phyloP scores from a whole-genome alignment of 2,113 vertebrate genomes.

The Neofelis nebulosa region DNA sequence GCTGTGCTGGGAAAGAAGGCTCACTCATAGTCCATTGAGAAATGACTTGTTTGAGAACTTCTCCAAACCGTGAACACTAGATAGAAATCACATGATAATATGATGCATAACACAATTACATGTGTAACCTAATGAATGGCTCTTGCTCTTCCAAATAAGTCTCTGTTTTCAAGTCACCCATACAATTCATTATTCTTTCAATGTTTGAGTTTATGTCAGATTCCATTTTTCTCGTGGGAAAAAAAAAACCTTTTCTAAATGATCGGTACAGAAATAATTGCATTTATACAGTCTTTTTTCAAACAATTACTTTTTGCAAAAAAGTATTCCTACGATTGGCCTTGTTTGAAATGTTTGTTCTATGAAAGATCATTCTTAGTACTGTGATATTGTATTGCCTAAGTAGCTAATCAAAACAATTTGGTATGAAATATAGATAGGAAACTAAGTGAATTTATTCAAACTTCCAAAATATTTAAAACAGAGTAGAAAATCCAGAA shows the following conservation, averaged over 20 bases:
- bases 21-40: background rate
- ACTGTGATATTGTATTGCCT: background rate
- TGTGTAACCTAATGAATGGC: background rate
- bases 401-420: background rate
- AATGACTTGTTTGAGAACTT: background rate
- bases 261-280: background rate
- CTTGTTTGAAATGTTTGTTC: background rate
- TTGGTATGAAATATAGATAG: background rate
- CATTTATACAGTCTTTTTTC: background rate
- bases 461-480: slow-evolving; percentile 19
- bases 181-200: background rate
- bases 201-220: background rate
- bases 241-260: slow-evolving; percentile 8
- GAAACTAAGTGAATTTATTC: background rate
- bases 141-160: background rate
- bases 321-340: background rate
- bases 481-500: background rate
- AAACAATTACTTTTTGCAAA: background rate
- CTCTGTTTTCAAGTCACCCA: background rate
- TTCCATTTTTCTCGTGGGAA: background rate
- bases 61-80: background rate
- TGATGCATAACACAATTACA: too few species aligned
- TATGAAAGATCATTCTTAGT: background rate
- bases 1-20: background rate
- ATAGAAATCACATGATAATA: background rate